These are phyloP conservation scores for Melanerpes formicivorus DNA, from an alignment of 2,113 vertebrate genomes.

Conservation along the genomic window DNA sequence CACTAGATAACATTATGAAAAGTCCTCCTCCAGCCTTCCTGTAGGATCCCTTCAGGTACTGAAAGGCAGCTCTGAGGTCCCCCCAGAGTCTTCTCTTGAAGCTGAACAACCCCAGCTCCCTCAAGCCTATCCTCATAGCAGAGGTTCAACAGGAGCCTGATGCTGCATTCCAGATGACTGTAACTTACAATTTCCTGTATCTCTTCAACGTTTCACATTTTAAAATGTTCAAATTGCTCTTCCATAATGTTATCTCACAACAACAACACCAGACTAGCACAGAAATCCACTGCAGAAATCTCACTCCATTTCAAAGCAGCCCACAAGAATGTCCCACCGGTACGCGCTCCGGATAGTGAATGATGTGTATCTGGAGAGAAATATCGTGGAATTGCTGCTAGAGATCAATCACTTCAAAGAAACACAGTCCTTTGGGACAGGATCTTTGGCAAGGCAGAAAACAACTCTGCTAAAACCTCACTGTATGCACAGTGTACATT, in stretches of 20 bases:
- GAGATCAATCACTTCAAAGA: conserved; percentile 45
- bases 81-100: too few relatives aligned
- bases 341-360: neutral
- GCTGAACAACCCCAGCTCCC: too few relatives aligned
- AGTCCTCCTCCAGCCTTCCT: too few relatives aligned
- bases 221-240: neutral
- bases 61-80: too few relatives aligned
- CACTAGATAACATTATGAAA: too few relatives aligned
- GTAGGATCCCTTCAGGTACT: too few relatives aligned
- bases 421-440: conserved; percentile 30
- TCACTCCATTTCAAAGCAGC: neutral
- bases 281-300: neutral
- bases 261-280: neutral
- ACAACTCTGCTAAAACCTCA: neutral
- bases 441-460: conserved; percentile 19
- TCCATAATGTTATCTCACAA: neutral
- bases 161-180: neutral
- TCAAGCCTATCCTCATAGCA: too few relatives aligned
- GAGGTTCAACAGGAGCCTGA: neutral
- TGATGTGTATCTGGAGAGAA: neutral
- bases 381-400: conserved; percentile 6
- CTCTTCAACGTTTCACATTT: neutral
- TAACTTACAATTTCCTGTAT: neutral
- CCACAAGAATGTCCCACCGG: neutral
- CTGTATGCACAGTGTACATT: neutral